Evolutionary conservation across 2,888 invertebrate genomes (phyloP), one percentile per base, ranked within the genome.

Genomic region (Pristionchus mayeri): DNA sequence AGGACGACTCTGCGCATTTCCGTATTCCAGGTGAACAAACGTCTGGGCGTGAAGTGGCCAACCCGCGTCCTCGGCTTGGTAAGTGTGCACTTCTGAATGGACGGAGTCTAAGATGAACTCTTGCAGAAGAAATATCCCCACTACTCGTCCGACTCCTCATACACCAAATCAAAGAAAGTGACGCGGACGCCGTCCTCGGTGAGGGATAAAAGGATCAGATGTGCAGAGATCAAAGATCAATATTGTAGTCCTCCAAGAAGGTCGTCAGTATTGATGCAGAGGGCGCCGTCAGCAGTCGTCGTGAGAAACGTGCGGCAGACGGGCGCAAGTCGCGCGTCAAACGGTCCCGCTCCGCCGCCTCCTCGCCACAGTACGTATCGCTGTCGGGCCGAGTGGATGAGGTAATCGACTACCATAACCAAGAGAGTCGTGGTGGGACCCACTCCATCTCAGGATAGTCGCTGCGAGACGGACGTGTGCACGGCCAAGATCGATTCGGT

Each of bases 321-420:
- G 40, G 40, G 3, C 7, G 40, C 3, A 40, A 24, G 37, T 40
- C 71, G 40, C 71, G 71, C 44, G 18, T 21, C 24, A 40, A 24
- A 3, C n/a, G 21, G 1, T n/a, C 40, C 1, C 9, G 40, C 40
- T 3, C 9, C 11, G 54, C 4, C 71, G 24, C 40, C 37, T 40
- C 40, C 40, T 40, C 71, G 21, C 71, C 71, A 24, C 71, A 40
- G 40, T 71, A 71, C 44, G 71, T 71, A 16, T n/a, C 71, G n/a
- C 71, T 71, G 44, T 40, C 40, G n/a, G 30, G n/a, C 18, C n/a
- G n/a, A n/a, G n/a, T n/a, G n/a, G 2, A n/a, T n/a, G n/a, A n/a
- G n/a, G n/a, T n/a, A n/a, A n/a, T n/a, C n/a, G n/a, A n/a, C n/a
- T n/a, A n/a, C n/a, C n/a, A n/a, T n/a, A n/a, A n/a, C n/a, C n/a